Evolutionary conservation across 2,113 vertebrate species (phyloP).

Genomic region (Gila orcuttii): DNA sequence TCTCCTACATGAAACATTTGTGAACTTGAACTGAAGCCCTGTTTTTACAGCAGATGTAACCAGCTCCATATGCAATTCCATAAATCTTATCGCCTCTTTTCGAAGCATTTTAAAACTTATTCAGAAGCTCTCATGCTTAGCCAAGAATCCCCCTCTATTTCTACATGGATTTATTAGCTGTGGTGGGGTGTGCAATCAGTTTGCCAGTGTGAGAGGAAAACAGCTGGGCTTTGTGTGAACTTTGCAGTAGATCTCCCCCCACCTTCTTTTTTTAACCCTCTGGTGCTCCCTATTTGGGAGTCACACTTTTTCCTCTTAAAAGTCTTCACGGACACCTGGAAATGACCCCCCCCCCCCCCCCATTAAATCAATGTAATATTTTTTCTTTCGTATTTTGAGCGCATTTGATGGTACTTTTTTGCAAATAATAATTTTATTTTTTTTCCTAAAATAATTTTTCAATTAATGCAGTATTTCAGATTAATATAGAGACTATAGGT

Average conservation of each 20-base stretch:
- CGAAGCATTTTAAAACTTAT: conserved; percentile 42
- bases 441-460: no score
- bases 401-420: no score
- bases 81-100: conserved; percentile 32
- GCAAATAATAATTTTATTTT: no score
- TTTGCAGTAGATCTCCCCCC: conserved; percentile 6
- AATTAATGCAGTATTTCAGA: no score
- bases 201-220: conserved; percentile 40
- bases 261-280: no score
- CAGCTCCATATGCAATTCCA: conserved; percentile 47
- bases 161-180: conserved; percentile 52
- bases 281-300: no score
- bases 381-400: no score
- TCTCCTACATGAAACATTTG: conserved; percentile 19
- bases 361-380: no score
- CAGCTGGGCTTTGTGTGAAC: conserved; percentile 35
- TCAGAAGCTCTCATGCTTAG: conserved; percentile 53
- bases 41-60: conserved; percentile 46
- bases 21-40: conserved; percentile 1
- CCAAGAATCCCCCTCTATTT: conserved; percentile 49
- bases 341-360: no score
- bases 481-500: no score
- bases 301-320: no score
- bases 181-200: background rate
- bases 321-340: no score